Evolutionary conservation across 2,797 vertebrate species (phyloP).

Genomic region (Peromyscus melanophrys): DNA sequence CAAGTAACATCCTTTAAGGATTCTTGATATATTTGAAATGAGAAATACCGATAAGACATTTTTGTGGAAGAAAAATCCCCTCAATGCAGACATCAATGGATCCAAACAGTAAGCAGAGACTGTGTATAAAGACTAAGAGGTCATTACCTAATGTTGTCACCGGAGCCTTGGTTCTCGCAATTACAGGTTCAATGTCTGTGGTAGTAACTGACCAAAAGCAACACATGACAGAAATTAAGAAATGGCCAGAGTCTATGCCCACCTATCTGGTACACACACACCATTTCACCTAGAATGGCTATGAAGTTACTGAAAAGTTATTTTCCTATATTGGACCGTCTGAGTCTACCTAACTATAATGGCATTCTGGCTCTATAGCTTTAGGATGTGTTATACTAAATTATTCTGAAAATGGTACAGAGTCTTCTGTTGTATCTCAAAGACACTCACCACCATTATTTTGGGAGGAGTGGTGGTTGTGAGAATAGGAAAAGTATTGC

Average conservation of each 20-base stretch:
- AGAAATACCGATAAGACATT: neutral
- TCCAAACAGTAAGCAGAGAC: neutral
- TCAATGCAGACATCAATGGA: neutral
- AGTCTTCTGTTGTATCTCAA: constrained; percentile 16
- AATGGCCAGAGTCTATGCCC: neutral
- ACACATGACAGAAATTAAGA: constrained; percentile 59
- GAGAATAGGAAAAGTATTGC: neutral
- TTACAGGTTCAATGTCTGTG: constrained; percentile 80
- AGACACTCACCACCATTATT: neutral
- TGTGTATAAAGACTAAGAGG: neutral
- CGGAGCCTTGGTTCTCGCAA: constrained; percentile 81
- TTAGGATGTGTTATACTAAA: neutral
- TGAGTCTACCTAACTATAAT: neutral
- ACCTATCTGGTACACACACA: neutral
- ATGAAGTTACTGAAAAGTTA: neutral
- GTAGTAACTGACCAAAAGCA: constrained; percentile 78
- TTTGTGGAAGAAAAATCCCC: neutral
- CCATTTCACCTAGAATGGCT: neutral
- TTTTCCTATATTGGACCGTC: neutral
- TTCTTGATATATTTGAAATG: constrained; percentile 18
- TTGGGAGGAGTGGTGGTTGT: neutral
- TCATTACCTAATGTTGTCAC: constrained; percentile 84
- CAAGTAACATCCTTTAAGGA: neutral
- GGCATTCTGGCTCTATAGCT: neutral
- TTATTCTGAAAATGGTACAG: constrained; percentile 33